Conservation (phyloP, 2,113 vertebrate genomes). For the Pelecanus crispus region DNA sequence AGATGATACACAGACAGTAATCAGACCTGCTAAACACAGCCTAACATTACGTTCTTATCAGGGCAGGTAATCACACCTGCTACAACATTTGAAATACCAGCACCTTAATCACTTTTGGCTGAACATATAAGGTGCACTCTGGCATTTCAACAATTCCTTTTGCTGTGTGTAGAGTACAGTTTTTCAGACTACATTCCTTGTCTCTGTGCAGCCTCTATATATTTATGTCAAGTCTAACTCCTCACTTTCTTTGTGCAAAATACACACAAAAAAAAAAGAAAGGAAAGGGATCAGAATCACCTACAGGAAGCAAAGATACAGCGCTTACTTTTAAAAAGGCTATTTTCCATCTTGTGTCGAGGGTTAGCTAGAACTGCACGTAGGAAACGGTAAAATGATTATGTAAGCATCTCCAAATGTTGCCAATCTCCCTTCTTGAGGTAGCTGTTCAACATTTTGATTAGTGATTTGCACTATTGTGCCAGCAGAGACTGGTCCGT, state of each 20-base stretch:
- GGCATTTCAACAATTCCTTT: neutral
- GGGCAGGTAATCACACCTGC: neutral
- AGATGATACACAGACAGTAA: neutral
- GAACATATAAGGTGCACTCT: neutral
- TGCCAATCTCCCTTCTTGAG: neutral
- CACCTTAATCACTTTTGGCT: neutral
- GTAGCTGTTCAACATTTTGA: neutral
- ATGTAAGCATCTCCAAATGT: neutral
- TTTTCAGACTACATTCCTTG: neutral
- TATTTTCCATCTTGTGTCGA: neutral
- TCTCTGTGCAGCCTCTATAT: neutral
- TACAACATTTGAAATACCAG: neutral
- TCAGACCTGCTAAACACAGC: neutral
- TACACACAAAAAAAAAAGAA: neutral
- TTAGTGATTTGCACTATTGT: neutral
- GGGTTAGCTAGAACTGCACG: neutral
- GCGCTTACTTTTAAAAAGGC: neutral
- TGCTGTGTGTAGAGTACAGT: neutral
- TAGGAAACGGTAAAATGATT: neutral
- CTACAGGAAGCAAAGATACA: neutral
- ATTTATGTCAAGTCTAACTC: neutral
- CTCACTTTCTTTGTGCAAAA: neutral
- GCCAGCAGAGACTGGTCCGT: neutral
- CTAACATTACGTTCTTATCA: neutral
- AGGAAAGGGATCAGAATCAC: neutral